Evolutionary conservation across 2,113 vertebrate species (phyloP).

Genomic region (Stigmatopora argus): DNA sequence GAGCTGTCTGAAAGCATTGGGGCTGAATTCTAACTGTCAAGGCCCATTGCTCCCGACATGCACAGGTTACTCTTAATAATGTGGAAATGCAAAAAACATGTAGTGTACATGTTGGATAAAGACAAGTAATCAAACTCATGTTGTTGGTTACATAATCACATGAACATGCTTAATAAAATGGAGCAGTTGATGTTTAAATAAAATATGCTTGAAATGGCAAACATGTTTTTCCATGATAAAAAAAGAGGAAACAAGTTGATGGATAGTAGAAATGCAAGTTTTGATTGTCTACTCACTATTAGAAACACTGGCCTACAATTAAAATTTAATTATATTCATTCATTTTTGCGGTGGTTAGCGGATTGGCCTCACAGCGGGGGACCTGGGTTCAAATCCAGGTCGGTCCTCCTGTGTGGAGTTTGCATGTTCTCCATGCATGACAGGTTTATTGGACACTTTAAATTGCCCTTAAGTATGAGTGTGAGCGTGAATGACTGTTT

Average conservation of each 20-base stretch:
- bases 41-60: conserved; percentile 14
- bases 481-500: no score
- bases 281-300: no score
- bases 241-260: not conserved
- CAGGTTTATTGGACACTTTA: no score
- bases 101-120: conserved; percentile 21
- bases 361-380: no score
- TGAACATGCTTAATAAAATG: conserved; percentile 21
- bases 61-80: conserved; percentile 29
- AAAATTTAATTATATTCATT: no score
- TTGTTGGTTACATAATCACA: conserved; percentile 19
- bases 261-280: not conserved
- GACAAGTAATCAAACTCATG: conserved; percentile 16
- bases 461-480: no score
- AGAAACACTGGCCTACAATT: no score
- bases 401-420: no score
- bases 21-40: conserved; percentile 31
- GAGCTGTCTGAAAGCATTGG: conserved; percentile 33
- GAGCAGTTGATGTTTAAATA: conserved; percentile 20
- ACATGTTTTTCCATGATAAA: conserved; percentile 1
- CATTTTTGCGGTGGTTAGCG: no score
- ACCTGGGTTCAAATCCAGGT: no score
- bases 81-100: conserved; percentile 55
- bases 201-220: conserved; percentile 12
- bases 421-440: no score